Evolutionary conservation across 1,140 invertebrate genomes (phyloP).

Genomic region (Psilanteris sp.): DNA sequence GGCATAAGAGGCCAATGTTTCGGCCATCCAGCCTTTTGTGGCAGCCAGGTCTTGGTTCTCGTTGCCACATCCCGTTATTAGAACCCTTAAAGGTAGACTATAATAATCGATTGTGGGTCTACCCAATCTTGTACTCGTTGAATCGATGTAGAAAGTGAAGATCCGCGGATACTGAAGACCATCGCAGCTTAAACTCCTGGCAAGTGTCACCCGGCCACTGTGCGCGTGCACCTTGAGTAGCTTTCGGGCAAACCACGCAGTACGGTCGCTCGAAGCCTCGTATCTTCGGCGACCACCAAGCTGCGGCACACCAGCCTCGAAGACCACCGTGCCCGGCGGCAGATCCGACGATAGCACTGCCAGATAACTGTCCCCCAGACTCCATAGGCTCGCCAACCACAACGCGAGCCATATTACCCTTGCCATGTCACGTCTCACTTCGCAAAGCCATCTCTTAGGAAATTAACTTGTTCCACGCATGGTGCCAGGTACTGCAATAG

Average conservation of each 20-base stretch:
- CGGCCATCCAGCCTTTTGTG: constrained; percentile 90
- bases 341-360: constrained; percentile 86
- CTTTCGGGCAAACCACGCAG: constrained; percentile 89
- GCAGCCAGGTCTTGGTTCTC: constrained; percentile 84
- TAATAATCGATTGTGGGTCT: constrained; percentile 89
- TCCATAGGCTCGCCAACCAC: constrained; percentile 60
- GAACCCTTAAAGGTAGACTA: constrained; percentile 87
- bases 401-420: constrained; percentile 69
- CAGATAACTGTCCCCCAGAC: constrained; percentile 80
- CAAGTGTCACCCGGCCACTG: constrained; percentile 87
- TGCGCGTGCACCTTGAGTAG: constrained; percentile 87
- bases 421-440: constrained; percentile 67
- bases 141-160: constrained; percentile 92
- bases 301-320: constrained; percentile 89
- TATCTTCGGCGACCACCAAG: constrained; percentile 87
- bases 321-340: constrained; percentile 85
- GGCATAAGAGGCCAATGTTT: constrained; percentile 90
- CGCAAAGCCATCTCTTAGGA: constrained; percentile 24
- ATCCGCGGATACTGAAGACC: constrained; percentile 90
- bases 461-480: constrained; percentile 24
- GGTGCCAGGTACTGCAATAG: neutral
- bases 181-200: constrained; percentile 87
- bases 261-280: constrained; percentile 87
- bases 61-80: constrained; percentile 88
- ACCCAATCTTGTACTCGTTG: constrained; percentile 86